phyloP scores from a whole-genome alignment of 2,113 vertebrate species.

The Sorex araneus region DNA sequence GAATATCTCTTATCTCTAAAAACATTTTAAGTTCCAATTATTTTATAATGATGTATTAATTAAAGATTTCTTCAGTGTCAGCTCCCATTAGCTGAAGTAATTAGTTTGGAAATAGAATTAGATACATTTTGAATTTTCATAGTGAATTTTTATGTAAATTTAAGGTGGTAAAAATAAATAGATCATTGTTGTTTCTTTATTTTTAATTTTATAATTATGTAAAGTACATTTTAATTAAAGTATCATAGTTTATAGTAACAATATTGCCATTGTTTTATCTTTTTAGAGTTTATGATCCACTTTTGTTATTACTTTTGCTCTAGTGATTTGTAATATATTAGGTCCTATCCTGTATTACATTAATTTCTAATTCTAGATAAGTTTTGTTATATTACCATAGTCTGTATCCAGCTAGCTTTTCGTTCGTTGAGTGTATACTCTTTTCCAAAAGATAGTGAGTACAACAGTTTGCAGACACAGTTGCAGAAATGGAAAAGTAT shows the following conservation, averaged over 20 bases:
- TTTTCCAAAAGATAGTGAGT: not conserved
- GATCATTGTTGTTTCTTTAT: not conserved
- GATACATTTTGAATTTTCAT: constrained; percentile 43
- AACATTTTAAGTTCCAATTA: constrained; percentile 58
- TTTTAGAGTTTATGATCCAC: not conserved
- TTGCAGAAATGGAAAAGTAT: not conserved
- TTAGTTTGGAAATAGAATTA: constrained; percentile 37
- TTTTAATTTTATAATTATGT: constrained; percentile 43
- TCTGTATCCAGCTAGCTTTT: constrained; percentile 20
- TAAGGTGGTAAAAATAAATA: constrained; percentile 30
- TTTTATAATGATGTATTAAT: constrained; percentile 26
- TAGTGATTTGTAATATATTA: constrained; percentile 29
- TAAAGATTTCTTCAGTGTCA: constrained; percentile 24
- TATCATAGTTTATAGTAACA: too few relatives aligned
- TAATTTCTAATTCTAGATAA: too few relatives aligned
- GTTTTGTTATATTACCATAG: constrained; percentile 11
- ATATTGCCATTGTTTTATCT: too few relatives aligned
- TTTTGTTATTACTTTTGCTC: constrained; percentile 36
- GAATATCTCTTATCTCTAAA: constrained; percentile 27
- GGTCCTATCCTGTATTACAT: not conserved
- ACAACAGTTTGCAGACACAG: not conserved
- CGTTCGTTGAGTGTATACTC: not conserved
- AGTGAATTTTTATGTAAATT: constrained; percentile 40
- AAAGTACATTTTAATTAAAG: too few relatives aligned
- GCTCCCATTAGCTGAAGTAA: not conserved